Evolutionary conservation across 2,113 vertebrate genomes (phyloP), one percentile per base, ranked within the genome.

Genomic region (Caracal caracal): DNA sequence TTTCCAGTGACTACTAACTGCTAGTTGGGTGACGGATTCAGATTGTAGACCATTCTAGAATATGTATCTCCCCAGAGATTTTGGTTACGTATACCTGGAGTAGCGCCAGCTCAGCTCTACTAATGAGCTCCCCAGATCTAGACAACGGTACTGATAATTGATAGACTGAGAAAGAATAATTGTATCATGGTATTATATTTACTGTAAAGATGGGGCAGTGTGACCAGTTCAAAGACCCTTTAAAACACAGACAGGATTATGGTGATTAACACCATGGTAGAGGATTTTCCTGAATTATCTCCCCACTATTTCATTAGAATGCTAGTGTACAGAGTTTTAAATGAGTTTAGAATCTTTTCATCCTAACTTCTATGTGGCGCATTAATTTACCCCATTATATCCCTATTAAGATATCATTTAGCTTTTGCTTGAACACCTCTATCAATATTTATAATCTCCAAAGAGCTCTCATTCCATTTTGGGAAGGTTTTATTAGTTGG

Each of bases 391-490:
- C 16, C n/a, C 51, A n/a, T 59, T 63, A 53, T n/a, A 53, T 81
- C 10, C 19, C 33, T 88, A 24, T 75, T 65, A 90, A 79, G 19
- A 94, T 90, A 68, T 65, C 1, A 26, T 30, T 30, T 81, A 92
- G 43, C 17, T 49, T 96, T 88, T 16, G 19, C 40, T 94, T 94
- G 20, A 79, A 40, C 19, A 66, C 2, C 33, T 90, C 33, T 76
- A 95, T 56, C 22, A 84, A 17, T 87, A 19, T 79, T 93, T 24
- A 63, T 83, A 63, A 63, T 71, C 20, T 93, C 37, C 22, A 91
- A 86, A 63, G 16, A 70, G 35, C 90, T n/a, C 22, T 75, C 19
- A 61, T 82, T 97, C 17, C 17, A 80, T 30, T 85, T 97, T 65
- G 61, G 76, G 28, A 88, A 91, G 24, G 24, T 84, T 79, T 93